Evolutionary conservation across 2,797 vertebrate species (phyloP).

Genomic region (Anguilla megastoma): DNA sequence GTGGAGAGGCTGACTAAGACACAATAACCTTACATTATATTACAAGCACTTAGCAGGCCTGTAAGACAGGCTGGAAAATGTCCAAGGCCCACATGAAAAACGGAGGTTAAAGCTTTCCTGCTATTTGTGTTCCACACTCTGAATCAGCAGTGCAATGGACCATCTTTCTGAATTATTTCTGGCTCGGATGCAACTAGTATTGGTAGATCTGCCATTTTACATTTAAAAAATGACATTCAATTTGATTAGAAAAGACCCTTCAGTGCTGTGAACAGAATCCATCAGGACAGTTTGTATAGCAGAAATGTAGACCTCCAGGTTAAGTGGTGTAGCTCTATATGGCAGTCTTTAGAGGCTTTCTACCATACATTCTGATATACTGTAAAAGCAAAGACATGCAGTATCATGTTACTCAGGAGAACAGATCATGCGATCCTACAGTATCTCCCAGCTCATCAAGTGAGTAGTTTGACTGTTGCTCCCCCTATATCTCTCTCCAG

Average conservation of each 20-base stretch:
- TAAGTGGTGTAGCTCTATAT: constrained; percentile 70
- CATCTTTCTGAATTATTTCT: constrained; percentile 54
- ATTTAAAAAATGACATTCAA: constrained; percentile 59
- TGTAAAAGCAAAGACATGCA: constrained; percentile 58
- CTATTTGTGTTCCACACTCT: constrained; percentile 70
- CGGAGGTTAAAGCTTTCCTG: constrained; percentile 63
- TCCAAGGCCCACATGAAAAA: constrained; percentile 63
- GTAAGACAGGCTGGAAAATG: constrained; percentile 36
- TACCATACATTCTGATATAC: constrained; percentile 71
- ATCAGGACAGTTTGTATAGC: constrained; percentile 56
- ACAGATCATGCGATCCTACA: constrained; percentile 71
- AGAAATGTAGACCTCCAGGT: constrained; percentile 66
- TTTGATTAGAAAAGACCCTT: constrained; percentile 62
- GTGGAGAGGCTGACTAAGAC: not conserved
- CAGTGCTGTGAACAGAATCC: constrained; percentile 46
- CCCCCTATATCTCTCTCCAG: constrained; percentile 60
- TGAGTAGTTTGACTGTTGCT: constrained; percentile 60
- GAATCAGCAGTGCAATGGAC: constrained; percentile 69
- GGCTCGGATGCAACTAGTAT: constrained; percentile 55
- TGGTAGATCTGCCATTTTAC: constrained; percentile 57
- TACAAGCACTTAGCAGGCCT: too few relatives aligned
- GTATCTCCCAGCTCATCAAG: not conserved
- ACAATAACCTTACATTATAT: not conserved
- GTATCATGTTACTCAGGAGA: constrained; percentile 74
- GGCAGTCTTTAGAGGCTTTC: constrained; percentile 73